Conservation (phyloP, 2,113 vertebrate species). For the Macrotus californicus region DNA sequence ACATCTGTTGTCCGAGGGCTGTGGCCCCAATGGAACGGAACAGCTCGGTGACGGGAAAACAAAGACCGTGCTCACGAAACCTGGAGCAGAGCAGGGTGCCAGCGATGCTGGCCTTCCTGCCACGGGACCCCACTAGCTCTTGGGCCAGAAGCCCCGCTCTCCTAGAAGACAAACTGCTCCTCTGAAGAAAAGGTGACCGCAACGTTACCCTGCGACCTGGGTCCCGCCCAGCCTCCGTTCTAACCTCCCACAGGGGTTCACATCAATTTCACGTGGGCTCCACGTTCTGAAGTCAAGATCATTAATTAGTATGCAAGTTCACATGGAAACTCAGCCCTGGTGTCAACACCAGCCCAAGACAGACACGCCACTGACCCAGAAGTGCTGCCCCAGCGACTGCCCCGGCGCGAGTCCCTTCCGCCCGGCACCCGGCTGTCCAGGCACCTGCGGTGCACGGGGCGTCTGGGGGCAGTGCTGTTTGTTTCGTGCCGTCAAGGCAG, state of each 20-base stretch:
- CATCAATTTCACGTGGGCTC: accelerated
- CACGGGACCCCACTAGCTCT: no score
- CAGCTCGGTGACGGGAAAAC: no score
- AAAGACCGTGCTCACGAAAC: no score
- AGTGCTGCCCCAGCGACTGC: accelerated
- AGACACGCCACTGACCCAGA: neutral
- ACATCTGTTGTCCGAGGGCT: no score
- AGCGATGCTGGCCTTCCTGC: no score
- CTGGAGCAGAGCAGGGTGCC: no score
- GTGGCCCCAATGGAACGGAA: no score
- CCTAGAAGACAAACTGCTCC: neutral
- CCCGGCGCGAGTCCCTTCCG: accelerated
- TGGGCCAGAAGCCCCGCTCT: neutral
- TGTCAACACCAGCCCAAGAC: neutral
- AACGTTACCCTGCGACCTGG: neutral
- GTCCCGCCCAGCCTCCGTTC: accelerated
- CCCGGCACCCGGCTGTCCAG: no score
- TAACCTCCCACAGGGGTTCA: no score
- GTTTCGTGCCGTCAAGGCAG: no score
- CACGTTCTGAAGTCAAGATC: neutral
- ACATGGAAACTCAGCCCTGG: neutral
- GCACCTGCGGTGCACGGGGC: no score
- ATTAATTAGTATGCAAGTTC: accelerated
- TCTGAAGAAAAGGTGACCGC: neutral
- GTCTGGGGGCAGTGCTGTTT: no score